Evolutionary conservation across 2,113 vertebrate genomes (phyloP).

Genomic region (Hoplias malabaricus): DNA sequence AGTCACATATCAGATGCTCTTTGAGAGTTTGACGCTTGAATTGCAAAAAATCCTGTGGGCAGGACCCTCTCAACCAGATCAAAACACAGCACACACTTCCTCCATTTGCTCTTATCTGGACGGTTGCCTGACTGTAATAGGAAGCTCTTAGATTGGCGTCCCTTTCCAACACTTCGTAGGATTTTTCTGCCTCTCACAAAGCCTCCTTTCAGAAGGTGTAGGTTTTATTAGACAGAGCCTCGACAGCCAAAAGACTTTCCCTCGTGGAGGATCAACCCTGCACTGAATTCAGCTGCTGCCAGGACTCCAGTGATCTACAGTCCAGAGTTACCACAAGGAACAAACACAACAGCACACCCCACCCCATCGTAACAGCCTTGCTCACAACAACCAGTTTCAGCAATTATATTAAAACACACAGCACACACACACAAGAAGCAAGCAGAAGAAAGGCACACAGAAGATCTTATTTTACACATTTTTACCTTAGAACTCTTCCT

Average conservation of each 20-base stretch:
- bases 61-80: neutral
- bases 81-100: slow-evolving; percentile 22
- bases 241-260: neutral
- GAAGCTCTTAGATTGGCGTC: neutral
- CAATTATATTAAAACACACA: no score
- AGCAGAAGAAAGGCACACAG: no score
- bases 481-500: no score
- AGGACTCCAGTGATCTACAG: no score
- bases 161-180: neutral
- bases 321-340: no score
- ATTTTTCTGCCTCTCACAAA: neutral
- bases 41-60: neutral
- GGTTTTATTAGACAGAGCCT: neutral
- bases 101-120: slow-evolving; percentile 20
- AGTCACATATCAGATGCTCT: neutral
- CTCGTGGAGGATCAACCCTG: neutral
- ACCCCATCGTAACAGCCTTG: no score
- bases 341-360: no score
- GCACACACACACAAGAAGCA: no score
- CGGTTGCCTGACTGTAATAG: neutral
- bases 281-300: neutral
- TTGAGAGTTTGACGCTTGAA: neutral
- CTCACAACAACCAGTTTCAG: no score
- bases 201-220: neutral
- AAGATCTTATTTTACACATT: no score